These are phyloP conservation scores for Brachypalpus laphriformis DNA, from an alignment of 2,888 invertebrate genomes.

Conservation along the genomic window DNA sequence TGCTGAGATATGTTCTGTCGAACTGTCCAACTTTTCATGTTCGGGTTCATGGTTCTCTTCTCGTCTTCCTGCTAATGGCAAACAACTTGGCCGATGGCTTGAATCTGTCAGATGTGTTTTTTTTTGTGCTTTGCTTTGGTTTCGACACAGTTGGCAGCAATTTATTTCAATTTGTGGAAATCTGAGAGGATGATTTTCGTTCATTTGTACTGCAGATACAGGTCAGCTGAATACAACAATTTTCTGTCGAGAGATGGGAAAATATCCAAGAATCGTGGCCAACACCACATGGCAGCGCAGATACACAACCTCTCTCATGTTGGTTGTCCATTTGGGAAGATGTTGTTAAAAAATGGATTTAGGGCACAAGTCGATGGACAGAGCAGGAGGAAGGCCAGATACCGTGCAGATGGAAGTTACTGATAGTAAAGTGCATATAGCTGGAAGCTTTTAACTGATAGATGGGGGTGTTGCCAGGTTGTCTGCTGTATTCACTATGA, in stretches of 20 bases:
- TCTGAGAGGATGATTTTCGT: conserved; percentile 66
- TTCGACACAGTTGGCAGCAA: conserved; percentile 73
- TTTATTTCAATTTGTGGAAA: conserved; percentile 74
- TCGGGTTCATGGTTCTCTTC: conserved; percentile 43
- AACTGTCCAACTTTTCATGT: conserved; percentile 55
- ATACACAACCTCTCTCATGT: conserved; percentile 10
- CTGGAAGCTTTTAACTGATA: conserved; percentile 69
- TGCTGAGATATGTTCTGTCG: conserved; percentile 65
- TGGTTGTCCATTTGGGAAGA: conserved; percentile 41
- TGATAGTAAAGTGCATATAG: conserved; percentile 69
- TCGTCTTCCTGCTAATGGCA: conserved; percentile 40
- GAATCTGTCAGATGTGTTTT: conserved; percentile 56
- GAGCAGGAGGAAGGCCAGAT: neutral
- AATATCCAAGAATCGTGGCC: conserved; percentile 43
- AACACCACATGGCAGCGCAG: conserved; percentile 29
- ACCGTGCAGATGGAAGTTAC: conserved; percentile 58
- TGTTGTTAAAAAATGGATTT: conserved; percentile 47
- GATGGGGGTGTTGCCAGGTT: conserved; percentile 68
- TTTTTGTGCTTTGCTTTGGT: conserved; percentile 16
- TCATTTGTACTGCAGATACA: conserved; percentile 55
- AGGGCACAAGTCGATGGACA: conserved; percentile 57
- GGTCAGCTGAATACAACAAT: conserved; percentile 46
- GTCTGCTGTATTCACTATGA: conserved; percentile 44
- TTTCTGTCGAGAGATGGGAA: neutral
- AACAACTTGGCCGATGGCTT: conserved; percentile 36